These are phyloP conservation scores for Carterocephalus palaemon DNA, from an alignment of 2,888 invertebrate genomes.

Conservation along the genomic window DNA sequence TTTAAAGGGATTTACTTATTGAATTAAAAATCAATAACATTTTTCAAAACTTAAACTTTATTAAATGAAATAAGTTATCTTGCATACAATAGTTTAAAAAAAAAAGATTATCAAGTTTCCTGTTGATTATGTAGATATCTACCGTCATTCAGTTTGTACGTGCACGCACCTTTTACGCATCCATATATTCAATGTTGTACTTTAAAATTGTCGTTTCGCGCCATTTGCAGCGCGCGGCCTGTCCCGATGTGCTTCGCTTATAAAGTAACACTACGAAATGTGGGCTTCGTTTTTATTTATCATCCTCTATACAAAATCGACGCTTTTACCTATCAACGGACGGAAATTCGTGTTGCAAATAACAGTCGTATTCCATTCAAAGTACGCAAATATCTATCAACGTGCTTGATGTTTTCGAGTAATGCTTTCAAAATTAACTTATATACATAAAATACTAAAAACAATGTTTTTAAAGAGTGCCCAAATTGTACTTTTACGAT, in stretches of 20 bases:
- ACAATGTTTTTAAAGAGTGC: not conserved
- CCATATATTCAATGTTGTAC: conserved; percentile 71
- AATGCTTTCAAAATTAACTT: conserved; percentile 33
- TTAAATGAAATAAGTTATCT: too few species aligned
- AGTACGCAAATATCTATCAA: conserved; percentile 30
- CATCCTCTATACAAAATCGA: conserved; percentile 47
- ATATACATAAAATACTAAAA: conserved; percentile 7
- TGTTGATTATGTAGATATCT: not conserved
- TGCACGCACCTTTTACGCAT: conserved; percentile 27
- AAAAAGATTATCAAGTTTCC: too few species aligned
- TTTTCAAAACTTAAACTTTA: too few species aligned
- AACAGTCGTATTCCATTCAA: conserved; percentile 29
- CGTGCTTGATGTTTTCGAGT: conserved; percentile 39
- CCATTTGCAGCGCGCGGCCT: conserved; percentile 63
- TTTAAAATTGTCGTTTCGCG: conserved; percentile 75
- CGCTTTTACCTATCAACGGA: conserved; percentile 44
- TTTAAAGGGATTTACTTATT: too few species aligned
- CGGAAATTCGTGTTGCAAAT: conserved; percentile 39
- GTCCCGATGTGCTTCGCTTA: conserved; percentile 64
- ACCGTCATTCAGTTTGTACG: not conserved
- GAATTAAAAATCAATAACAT: too few species aligned
- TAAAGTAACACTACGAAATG: conserved; percentile 66
- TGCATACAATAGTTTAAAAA: too few species aligned
- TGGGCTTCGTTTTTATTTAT: conserved; percentile 59
- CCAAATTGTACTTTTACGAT: not conserved